Base-by-base conservation (phyloP, 2,797 vertebrate genomes). In the Hydrolagus colliei region DNA sequence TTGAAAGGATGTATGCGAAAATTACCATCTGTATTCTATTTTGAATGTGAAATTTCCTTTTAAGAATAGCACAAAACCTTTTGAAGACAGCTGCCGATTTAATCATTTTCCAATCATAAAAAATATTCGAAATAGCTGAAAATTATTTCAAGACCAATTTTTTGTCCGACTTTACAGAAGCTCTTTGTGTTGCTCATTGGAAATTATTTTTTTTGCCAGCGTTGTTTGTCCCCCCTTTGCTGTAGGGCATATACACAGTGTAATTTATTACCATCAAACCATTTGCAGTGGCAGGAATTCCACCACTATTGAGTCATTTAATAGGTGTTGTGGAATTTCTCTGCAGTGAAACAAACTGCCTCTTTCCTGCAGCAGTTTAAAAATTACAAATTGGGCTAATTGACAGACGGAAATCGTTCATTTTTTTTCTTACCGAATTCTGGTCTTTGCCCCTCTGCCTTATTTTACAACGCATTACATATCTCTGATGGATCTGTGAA, bases 251-350 rank as follows among this genome's bases (percentile, higher is more conserved):
- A 71, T 18, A 63, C 79, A 84, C 65, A 13, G 41, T 71, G 32
- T 84, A 52, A 84, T 84, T 71, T 84, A 84, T 84, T 67, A 52
- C 32, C 65, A 41, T 71, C 79, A 84, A 71, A 68, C 27, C 9
- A 20, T 16, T 84, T 71, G 32, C n/a, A 67, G 32, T 52, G 22
- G 79, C 22, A 68, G 32, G 65, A 84, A 71, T 84, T 71, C 79
- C 65, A 41, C 62, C 27, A 32, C 63, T 63, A 5, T 0, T 52
- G 41, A 52, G 14, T 18, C 10, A 6, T 84, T 71, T 84, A 84
- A 84, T 84, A 71, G 79, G 32, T 41, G 13, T 35, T 84, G 27
- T 71, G 79, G 65, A 84, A 52, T 52, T 68, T 84, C 27, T 71
- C 65, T 5, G 18, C 79, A 71, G 65, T 84, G 9, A 35, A 16